phyloP scores from a whole-genome alignment of 1,140 invertebrate genomes.

The Lanistes nyassanus region DNA sequence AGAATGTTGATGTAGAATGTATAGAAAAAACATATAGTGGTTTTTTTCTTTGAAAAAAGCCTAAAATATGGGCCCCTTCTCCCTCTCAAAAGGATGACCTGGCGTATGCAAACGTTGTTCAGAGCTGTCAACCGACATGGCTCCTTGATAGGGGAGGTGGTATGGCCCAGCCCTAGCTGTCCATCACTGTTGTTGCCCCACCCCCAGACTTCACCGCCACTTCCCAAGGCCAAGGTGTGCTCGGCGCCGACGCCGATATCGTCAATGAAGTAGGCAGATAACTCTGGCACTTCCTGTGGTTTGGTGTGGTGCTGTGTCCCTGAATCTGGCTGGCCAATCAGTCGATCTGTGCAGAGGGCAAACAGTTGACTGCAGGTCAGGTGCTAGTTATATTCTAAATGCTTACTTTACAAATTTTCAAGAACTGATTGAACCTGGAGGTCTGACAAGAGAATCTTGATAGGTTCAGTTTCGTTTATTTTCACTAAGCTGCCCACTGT shows the following conservation, averaged over 20 bases:
- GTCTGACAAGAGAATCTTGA: too few species aligned
- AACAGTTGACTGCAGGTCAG: too few species aligned
- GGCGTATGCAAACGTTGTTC: constrained; percentile 72
- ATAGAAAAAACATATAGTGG: not conserved
- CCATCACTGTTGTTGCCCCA: constrained; percentile 77
- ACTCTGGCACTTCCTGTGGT: constrained; percentile 68
- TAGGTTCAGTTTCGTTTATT: too few species aligned
- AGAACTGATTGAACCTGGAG: too few species aligned
- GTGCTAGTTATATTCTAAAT: too few species aligned
- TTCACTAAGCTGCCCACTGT: too few species aligned
- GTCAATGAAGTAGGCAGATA: constrained; percentile 70
- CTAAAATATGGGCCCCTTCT: not conserved
- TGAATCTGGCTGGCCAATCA: constrained; percentile 72
- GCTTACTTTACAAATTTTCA: too few species aligned
- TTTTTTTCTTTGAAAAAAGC: not conserved
- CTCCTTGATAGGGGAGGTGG: constrained; percentile 69
- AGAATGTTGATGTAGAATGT: not conserved
- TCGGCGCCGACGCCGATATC: constrained; percentile 76
- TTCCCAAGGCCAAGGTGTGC: constrained; percentile 73
- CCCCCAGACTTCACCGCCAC: constrained; percentile 73
- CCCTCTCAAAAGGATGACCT: constrained; percentile 63
- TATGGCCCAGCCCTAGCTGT: constrained; percentile 74
- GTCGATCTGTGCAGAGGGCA: constrained; percentile 68
- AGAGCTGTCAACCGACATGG: constrained; percentile 71
- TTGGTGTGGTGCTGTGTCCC: constrained; percentile 64